Evolutionary conservation across 2,797 vertebrate species (phyloP), one percentile per base, ranked within the genome.

Genomic region (Hephaestus fuliginosus): DNA sequence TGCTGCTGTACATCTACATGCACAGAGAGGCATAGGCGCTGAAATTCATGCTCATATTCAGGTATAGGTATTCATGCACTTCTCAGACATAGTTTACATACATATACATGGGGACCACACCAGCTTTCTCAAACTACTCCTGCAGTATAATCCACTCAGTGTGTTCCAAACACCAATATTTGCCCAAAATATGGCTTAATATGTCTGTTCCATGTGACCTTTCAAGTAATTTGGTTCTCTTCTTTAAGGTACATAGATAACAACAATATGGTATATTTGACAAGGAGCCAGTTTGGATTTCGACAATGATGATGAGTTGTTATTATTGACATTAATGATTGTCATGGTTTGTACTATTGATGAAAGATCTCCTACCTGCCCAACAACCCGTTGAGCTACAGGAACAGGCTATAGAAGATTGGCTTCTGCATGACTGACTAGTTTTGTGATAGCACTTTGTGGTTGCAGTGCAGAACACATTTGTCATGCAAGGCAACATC

Each of bases 401-500:
- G 41, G 11, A 55, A 56, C 13, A 52, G 20, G 30, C 30, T 8
- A 51, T 3, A 51, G 41, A 39, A 11, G 7, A 68, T 52, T 48
- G 30, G 6, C 43, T 68, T 69, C 30, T 65, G 57, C 33, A 44
- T 41, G 43, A 66, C 5, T 36, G 33, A 33, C n/a, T 55, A 12
- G 33, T 48, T 73, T 52, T 22, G 36, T 63, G 33, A 55, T 7
- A 7, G 13, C 39, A 15, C 41, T 70, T 52, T 22, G 15, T 15
- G 33, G 58, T 25, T 43, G 13, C 56, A 55, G 44, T 14, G 52
- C 51, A 39, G 60, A 81, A 49, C 18, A 67, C 69, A 76, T 82
- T 82, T 86, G 74, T 78, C 76, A 74, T 5, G 3, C 28, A 73
- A 57, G 72, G 64, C 56, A 71, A 57, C 8, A 30, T 86, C 74